A percentile compares a stretch with the other conserved stretches of the same genome.
These are phyloP conservation scores for Halisarca cf. caerulea DNA, from an alignment of 37 sponge, comb jelly and placozoan genomes.

Conservation along the genomic window DNA sequence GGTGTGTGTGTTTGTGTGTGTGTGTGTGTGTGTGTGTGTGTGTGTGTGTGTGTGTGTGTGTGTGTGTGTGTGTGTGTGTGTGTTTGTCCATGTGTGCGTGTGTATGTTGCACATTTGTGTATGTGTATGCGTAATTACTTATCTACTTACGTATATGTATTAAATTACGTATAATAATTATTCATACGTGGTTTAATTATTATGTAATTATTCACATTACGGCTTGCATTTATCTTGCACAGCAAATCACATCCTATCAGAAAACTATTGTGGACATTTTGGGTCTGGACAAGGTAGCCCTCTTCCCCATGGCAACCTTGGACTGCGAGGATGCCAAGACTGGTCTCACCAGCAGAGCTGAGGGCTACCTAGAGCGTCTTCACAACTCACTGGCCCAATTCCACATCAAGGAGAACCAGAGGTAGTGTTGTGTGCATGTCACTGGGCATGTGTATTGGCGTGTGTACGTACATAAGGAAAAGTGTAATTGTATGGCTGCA, in stretches of 20 bases:
- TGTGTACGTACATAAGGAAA: no score
- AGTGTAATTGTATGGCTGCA: no score
- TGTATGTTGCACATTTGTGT: neutral
- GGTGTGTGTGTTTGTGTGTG: no score
- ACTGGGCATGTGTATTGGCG: no score
- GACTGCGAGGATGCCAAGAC: constrained; percentile 86
- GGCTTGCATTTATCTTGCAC: no score
- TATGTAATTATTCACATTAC: constrained; percentile 20
- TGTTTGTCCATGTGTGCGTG: neutral
- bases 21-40: neutral
- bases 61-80: no score
- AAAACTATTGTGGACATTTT: constrained; percentile 43
- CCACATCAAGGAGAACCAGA: constrained; percentile 71
- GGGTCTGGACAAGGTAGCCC: constrained; percentile 52
- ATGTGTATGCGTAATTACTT: neutral
- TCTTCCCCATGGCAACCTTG: constrained; percentile 76
- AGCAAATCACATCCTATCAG: constrained; percentile 59
- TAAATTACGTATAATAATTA: neutral
- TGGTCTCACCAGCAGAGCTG: constrained; percentile 50
- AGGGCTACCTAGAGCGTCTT: constrained; percentile 30
- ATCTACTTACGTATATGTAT: no score
- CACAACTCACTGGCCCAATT: constrained; percentile 52
- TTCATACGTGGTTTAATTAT: neutral
- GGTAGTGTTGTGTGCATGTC: no score
- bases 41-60: neutral